Base-by-base conservation (phyloP, 92 coral and sea anemone genomes). In the Pocillopora meandrina region DNA sequence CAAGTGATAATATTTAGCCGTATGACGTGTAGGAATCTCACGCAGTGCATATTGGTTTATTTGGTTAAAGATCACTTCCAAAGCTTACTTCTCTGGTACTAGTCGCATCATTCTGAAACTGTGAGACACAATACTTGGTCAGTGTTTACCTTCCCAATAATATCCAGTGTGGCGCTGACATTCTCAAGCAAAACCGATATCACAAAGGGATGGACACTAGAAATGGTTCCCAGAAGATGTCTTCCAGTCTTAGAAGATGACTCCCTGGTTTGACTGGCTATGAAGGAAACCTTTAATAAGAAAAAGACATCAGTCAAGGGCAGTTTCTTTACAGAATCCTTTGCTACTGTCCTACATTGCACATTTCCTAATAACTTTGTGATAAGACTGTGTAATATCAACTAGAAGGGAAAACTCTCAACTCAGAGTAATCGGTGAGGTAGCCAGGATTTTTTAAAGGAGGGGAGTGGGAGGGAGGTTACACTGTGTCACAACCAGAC, bases 241-340 rank as follows among this genome's bases (percentile, higher is more conserved):
- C 95, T 81, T 19, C 99, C 99, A 58, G 94, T 96, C 89, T 96
- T 96, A 7, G 98, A 92, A 65, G 94, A 89, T n/a, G 91, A 92
- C 64, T 96, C 99, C 78, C 98, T 88, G 7, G 97, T 95, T 65
- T 90, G 93, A 75, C 84, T 92, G 31, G 90, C 84, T 56, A 96
- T 86, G 71, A 90, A 96, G 0, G 97, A 92, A 34, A 92, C 98
- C 99, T 96, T 79, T 12, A 56, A 60, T 61, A 4, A 47, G 62
- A 47, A 20, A 55, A 70, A 61, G 36, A 68, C 10, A 1, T 42
- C 74, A 11, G 60, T 52, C 52, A 11, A 10, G 56, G 20, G 72
- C 72, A 16, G 23, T 19, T 67, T 6, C 3, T 35, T 67, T n/a
- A 12, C 14, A 67, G 12, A 23, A 31, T 67, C 14, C 5, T 42